These are phyloP conservation scores for Grapholita molesta DNA, from an alignment of 1,140 invertebrate species.

Conservation along the genomic window DNA sequence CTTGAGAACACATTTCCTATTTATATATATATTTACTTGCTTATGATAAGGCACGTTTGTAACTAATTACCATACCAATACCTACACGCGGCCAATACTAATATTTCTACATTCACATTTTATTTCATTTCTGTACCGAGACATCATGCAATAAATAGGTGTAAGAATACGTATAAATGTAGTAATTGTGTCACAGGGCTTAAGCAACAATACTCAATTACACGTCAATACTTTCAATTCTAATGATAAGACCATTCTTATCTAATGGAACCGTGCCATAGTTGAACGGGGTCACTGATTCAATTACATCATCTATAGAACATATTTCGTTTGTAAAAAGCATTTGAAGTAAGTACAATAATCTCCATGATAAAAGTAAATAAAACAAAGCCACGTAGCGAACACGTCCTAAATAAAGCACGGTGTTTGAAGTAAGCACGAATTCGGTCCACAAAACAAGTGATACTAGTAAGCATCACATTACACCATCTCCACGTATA, in stretches of 20 bases:
- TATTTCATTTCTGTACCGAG: neutral
- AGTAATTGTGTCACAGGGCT: neutral
- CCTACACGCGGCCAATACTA: neutral
- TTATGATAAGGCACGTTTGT: neutral
- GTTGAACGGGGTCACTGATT: slow-evolving; percentile 2
- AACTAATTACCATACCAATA: neutral
- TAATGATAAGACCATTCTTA: slow-evolving; percentile 4
- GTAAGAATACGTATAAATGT: neutral
- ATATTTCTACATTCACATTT: neutral
- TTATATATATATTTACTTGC: neutral
- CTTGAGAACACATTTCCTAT: too few relatives aligned
- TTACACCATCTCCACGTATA: neutral
- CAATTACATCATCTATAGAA: neutral
- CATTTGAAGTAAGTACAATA: neutral
- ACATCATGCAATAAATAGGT: neutral
- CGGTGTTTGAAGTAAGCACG: neutral
- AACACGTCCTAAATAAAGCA: neutral
- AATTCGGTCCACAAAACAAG: neutral
- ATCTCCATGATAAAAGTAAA: neutral
- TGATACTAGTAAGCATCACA: neutral
- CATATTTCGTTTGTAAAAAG: neutral
- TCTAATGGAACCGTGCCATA: slow-evolving; percentile 6
- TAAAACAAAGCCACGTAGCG: neutral
- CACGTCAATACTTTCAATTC: slow-evolving; percentile 14
- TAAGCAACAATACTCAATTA: neutral